These are phyloP conservation scores for Cynocephalus volans DNA, from an alignment of 2,113 vertebrate species.

Conservation along the genomic window DNA sequence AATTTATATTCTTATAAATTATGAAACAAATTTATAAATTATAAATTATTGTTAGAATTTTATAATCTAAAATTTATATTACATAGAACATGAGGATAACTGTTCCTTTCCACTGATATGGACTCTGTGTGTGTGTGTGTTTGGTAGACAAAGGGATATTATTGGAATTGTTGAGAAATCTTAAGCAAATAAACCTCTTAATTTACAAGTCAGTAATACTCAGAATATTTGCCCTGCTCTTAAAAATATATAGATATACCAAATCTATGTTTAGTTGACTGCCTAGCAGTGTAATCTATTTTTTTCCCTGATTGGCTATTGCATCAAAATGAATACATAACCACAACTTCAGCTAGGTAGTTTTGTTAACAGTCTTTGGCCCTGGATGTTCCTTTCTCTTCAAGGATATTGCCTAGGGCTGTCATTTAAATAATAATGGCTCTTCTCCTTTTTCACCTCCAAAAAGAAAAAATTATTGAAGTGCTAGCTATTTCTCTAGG, in stretches of 20 bases:
- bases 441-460: not conserved
- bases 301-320: conserved; percentile 22
- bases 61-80: not conserved
- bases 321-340: not conserved
- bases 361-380: not conserved
- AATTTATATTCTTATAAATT: not conserved
- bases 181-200: not conserved
- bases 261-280: not conserved
- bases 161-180: conserved; percentile 18
- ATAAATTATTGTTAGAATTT: not conserved
- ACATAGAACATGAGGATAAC: not conserved
- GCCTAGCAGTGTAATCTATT: not conserved
- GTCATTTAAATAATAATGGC: conserved; percentile 50
- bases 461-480: conserved; percentile 9
- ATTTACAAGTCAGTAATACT: not conserved
- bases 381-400: not conserved
- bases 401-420: not conserved
- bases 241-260: not conserved
- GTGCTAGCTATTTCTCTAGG: not conserved
- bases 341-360: not conserved
- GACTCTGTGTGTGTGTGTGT: not conserved
- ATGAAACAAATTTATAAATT: not conserved
- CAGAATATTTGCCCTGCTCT: not conserved
- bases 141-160: not conserved
- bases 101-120: not conserved